These are phyloP conservation scores for Knipowitschia caucasica DNA, from an alignment of 2,797 vertebrate genomes.

Conservation along the genomic window DNA sequence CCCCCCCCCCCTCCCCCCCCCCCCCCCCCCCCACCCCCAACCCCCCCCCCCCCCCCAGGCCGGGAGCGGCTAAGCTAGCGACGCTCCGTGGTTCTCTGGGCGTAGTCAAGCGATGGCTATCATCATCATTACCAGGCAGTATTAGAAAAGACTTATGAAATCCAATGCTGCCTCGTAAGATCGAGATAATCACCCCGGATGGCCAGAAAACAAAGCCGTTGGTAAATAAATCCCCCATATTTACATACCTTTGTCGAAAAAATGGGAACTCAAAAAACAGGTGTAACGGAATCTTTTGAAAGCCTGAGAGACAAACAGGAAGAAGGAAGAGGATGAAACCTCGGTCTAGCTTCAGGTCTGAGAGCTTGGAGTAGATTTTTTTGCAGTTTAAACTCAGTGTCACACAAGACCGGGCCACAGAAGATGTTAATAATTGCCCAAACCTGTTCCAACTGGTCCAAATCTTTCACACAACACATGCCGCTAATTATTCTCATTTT, in stretches of 20 bases:
- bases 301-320: neutral
- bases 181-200: slow-evolving; percentile 83
- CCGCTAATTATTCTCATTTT: slow-evolving; percentile 57
- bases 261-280: slow-evolving; percentile 9
- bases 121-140: slow-evolving; percentile 99
- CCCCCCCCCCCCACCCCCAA: too few relatives aligned
- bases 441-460: slow-evolving; percentile 79
- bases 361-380: slow-evolving; percentile 55
- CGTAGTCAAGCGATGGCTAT: slow-evolving; percentile 77
- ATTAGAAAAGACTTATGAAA: slow-evolving; percentile 91
- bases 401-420: slow-evolving; percentile 67
- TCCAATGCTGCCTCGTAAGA: slow-evolving; percentile 99
- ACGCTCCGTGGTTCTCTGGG: slow-evolving; percentile 24
- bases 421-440: slow-evolving; percentile 80
- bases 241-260: slow-evolving; percentile 17
- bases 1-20: too few relatives aligned
- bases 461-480: slow-evolving; percentile 63
- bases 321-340: neutral
- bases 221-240: neutral
- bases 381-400: slow-evolving; percentile 59
- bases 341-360: slow-evolving; percentile 5
- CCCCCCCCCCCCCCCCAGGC: too few relatives aligned
- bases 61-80: slow-evolving; percentile 7
- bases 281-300: neutral
- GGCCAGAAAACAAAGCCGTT: too few relatives aligned